Conservation (phyloP, 2,888 invertebrate genomes). For the Tenthredo scrophulariae region DNA sequence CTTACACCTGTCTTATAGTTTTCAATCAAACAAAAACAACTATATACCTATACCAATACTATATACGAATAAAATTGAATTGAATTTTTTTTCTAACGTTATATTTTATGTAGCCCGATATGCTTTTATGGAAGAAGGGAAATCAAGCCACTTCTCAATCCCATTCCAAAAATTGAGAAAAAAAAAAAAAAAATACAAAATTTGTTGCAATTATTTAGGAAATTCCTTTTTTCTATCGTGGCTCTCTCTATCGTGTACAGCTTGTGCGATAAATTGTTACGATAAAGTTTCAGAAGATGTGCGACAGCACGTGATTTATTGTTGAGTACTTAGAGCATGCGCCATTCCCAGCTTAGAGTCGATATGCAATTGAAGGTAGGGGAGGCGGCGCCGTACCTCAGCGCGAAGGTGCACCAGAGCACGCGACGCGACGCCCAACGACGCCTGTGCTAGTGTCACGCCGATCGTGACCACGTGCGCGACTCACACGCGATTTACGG, state of each 20-base stretch:
- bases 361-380: conserved; percentile 50
- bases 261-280: not conserved
- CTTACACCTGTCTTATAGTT: not conserved
- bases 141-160: not conserved
- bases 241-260: not conserved
- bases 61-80: not conserved
- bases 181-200: no score
- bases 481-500: conserved; percentile 49
- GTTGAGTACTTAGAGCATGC: conserved; percentile 28
- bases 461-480: conserved; percentile 54
- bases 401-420: conserved; percentile 52
- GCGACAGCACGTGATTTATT: not conserved
- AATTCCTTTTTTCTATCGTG: not conserved
- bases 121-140: not conserved
- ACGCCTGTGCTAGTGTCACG: conserved; percentile 51
- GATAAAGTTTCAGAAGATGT: not conserved
- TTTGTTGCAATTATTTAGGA: not conserved
- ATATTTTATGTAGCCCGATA: not conserved
- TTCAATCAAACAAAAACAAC: not conserved
- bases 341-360: conserved; percentile 27
- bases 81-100: not conserved
- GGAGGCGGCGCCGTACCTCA: conserved; percentile 49
- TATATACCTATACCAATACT: no score
- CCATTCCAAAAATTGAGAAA: not conserved
- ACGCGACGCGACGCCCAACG: conserved; percentile 49